Evolutionary conservation across 53 echinoderm and acorn worm species (phyloP), one percentile per base, ranked within the genome.

Genomic region (Henricia sp.): DNA sequence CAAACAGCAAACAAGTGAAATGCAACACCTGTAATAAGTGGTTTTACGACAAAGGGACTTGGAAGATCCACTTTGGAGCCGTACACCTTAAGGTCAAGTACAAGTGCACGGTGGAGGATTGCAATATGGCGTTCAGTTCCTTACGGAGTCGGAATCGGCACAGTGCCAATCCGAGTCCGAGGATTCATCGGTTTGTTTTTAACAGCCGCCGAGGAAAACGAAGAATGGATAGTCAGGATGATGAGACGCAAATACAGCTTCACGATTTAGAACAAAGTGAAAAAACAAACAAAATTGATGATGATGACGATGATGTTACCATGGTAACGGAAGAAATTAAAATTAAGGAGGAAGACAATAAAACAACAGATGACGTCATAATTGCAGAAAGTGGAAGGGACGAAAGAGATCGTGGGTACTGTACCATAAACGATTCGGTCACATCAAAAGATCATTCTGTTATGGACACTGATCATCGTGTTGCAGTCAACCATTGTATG

Each of bases 11-110:
- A 37, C 85, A 77, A 32, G 90, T 90, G 14, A 75, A 56, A 25
- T 90, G 90, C 38, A 90, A 90, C 66, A 66, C 85, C 4, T 90
- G 90, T 43, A 77, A 76, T 29, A 90, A 90, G 68, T 84, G 84
- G 84, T 90, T 90, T 56, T 90, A 90, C 23, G 84, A 90, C 77
- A 90, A 90, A 65, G 90, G 90, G 6, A 90, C 90, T 0, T 90
- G 90, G 90, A 90, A 90, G 46, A 90, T 90, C 20, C 90, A 90
- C 51, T 90, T 76, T 66, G 77, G 90, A 19, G 84, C 90, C 13
- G 90, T 90, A 21, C 90, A 90, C 57, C 62, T 90, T 0, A 90
- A 90, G 76, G 84, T 84, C 50, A 90, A 85, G 36, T 90, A 90
- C 66, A 68, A 57, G 48, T 90, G 90, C 34, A 90, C 69, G 1